These are phyloP conservation scores for Pipra filicauda DNA, from an alignment of 2,113 vertebrate genomes.

Conservation along the genomic window DNA sequence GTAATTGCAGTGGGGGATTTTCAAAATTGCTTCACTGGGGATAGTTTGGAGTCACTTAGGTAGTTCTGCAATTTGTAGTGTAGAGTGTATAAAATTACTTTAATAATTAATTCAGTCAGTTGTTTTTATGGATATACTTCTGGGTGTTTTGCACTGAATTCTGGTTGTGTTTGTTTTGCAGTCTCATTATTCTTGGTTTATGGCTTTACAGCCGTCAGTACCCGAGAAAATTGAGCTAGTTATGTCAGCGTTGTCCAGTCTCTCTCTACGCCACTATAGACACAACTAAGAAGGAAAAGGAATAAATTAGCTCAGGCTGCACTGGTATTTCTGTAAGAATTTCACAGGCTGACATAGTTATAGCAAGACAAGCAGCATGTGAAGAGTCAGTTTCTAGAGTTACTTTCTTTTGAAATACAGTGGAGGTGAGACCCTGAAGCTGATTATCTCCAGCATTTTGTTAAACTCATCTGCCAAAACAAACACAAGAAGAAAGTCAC, in stretches of 20 bases:
- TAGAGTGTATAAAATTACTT: not conserved
- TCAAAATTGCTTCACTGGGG: not conserved
- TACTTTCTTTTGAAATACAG: not conserved
- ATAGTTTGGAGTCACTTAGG: not conserved
- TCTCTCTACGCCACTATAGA: not conserved
- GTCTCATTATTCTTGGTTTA: not conserved
- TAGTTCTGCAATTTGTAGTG: not conserved
- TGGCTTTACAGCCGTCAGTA: not conserved
- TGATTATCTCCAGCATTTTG: not conserved
- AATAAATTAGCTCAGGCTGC: not conserved
- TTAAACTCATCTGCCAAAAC: not conserved
- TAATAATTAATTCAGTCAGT: not conserved
- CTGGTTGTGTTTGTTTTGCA: not conserved
- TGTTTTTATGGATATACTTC: not conserved
- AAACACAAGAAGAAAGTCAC: not conserved
- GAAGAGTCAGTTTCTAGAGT: not conserved
- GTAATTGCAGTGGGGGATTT: not conserved
- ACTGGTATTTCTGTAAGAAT: not conserved
- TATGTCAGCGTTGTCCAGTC: rapidly evolving
- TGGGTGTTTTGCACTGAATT: not conserved
- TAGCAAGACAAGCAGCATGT: not conserved
- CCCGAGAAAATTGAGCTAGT: not conserved
- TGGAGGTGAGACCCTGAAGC: not conserved
- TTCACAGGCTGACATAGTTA: not conserved
- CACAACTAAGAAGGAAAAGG: not conserved